Evolutionary conservation across 2,888 invertebrate species (phyloP), one percentile per base, ranked within the genome.

Genomic region (Trachelus troglodyta): DNA sequence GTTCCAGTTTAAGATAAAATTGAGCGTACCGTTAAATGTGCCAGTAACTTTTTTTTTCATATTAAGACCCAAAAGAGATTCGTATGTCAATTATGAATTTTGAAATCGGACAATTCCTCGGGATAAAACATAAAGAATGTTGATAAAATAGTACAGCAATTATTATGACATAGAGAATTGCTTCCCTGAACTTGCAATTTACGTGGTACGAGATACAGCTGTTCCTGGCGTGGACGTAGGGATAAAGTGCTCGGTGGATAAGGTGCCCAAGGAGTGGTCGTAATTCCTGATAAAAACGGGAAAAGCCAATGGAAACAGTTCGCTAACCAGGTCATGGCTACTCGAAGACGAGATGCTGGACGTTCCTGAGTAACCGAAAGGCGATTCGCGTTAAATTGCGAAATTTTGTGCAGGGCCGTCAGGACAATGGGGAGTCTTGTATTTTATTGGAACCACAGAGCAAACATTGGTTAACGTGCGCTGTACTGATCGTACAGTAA

Each of bases 1-100:
- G 71, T 71, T 71, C 71, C 31, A 71, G 30, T 71, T 71, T 31
- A 31, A 71, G 71, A 33, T 71, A 71, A 31, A 71, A 71, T 4
- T 34, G 31, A 31, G 30, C 71, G 31, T 34, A 33, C 1, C 9
- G 6, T 23, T 56, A 23, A 56, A 56, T 23, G 23, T 56, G 23
- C 56, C 23, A 23, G 9, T 56, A 6, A 56, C 56, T 56, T 23
- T 9, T 23, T 56, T 23, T 56, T 40, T 23, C 15, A 9, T 23
- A 6, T 9, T 56, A 2, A 15, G 6, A 9, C 15, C 9, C 6
- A 56, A 56, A 56, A 56, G 23, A 56, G 23, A 23, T 9, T 23
- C 40, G 15, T 40, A 9, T 9, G 23, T 15, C 23, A 56, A 56
- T 56, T 1, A 56, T 9, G 6, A 23, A 56, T 23, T 56, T 56